Evolutionary conservation across 1,140 invertebrate species (phyloP), one percentile per base, ranked within the genome.

Genomic region (Lasaia peninsularis): DNA sequence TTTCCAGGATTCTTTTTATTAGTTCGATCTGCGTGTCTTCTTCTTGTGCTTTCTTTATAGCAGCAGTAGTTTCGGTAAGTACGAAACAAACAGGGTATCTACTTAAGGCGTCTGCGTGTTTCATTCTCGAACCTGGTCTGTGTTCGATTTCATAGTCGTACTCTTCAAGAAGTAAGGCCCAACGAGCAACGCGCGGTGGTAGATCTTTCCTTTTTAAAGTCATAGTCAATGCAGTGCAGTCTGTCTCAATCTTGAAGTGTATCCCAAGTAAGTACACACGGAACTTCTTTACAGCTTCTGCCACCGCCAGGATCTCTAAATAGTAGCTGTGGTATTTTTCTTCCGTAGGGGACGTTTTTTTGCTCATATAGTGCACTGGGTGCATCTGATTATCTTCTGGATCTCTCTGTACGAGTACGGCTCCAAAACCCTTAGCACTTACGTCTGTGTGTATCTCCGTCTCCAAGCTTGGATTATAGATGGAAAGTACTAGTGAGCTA

Each of bases 241-340:
- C 85, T 0, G 77, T 86, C 4, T 82, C 62, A 9, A 92, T 86
- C 52, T 88, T 82, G 63, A 91, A 90, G 6, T 79, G 55, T 50
- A 71, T 86, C 12, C 84, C 85, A 12, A 24, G 21, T 2, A 24
- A 5, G 21, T 24, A 24, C 2, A 24, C 21, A 2, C 21, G 21
- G 21, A 91, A 92, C 52, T 90, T 86, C 52, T 88, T 76, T 3
- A 92, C 65, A 0, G 87, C 88, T 70, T 77, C 78, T 5, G 91
- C 73, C 6, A 92, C 82, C 0, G 90, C 89, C 24, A 92, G 63
- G 24, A 81, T 80, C 5, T 92, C 89, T 50, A 89, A 63, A 65
- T 92, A 83, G 53, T 88, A 90, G 52, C 76, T 86, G 5, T 65
- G 67, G 56, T 89, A 91, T 34, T 83, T 80, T 11, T 35, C 67